Percentiles rank a stretch among this genome's conserved stretches.
These are phyloP conservation scores for Microctonus brassicae DNA, from an alignment of 2,888 invertebrate genomes.

Conservation along the genomic window DNA sequence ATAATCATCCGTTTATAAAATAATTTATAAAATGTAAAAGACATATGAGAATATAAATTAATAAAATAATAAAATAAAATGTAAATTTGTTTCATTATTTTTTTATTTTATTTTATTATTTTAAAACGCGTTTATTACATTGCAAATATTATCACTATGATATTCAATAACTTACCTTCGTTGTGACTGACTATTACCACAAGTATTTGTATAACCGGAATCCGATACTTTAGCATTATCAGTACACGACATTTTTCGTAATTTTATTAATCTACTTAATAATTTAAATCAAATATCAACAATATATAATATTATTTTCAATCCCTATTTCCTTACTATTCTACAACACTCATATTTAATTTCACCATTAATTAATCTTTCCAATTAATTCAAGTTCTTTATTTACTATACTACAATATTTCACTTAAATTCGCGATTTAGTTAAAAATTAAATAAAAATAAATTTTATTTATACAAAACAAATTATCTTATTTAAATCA, in stretches of 20 bases:
- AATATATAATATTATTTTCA: not conserved
- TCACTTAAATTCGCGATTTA: not conserved
- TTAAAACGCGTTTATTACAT: too few relatives aligned
- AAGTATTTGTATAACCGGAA: constrained; percentile 86
- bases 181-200: constrained; percentile 86
- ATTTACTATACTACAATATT: not conserved
- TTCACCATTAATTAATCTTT: not conserved
- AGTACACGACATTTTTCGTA: constrained; percentile 46
- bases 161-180: constrained; percentile 75
- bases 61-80: too few relatives aligned
- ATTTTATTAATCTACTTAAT: not conserved
- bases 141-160: too few relatives aligned
- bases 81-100: too few relatives aligned
- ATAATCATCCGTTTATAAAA: too few relatives aligned
- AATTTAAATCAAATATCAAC: too few relatives aligned
- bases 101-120: too few relatives aligned
- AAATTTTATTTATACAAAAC: not conserved
- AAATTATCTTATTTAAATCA: not conserved
- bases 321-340: not conserved
- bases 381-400: not conserved
- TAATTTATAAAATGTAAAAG: too few relatives aligned
- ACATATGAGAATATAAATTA: too few relatives aligned
- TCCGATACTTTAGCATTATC: constrained; percentile 80
- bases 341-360: constrained; percentile 23
- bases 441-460: not conserved